phyloP scores from a whole-genome alignment of 2,113 vertebrate species.

The Carlito syrichta region DNA sequence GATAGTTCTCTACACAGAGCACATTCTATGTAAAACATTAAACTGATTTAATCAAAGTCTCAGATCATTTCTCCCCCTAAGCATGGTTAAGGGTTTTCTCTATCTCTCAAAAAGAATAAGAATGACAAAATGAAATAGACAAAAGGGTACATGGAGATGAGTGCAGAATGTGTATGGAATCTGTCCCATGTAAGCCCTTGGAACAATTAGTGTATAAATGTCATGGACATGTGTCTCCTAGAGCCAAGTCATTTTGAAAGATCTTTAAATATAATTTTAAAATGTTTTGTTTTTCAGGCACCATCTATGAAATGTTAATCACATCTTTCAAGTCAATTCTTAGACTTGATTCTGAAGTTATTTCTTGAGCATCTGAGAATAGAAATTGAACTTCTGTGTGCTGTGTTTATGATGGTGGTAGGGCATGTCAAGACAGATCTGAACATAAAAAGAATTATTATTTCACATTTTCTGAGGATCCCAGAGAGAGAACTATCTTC shows the following conservation, averaged over 20 bases:
- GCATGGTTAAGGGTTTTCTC: constrained; percentile 2
- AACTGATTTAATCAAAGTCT: background rate
- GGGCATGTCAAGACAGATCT: constrained; percentile 22
- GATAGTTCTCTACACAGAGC: background rate
- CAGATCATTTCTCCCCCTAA: background rate
- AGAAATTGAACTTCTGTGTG: constrained; percentile 21
- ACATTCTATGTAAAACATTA: background rate
- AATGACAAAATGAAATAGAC: background rate
- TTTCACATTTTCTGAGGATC: constrained; percentile 36
- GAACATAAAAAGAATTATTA: constrained; percentile 29
- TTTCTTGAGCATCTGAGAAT: constrained; percentile 27
- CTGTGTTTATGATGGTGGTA: background rate
- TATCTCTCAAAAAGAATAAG: background rate
- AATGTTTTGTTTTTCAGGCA: constrained; percentile 15
- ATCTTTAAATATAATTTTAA: constrained; percentile 5
- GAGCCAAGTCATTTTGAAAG: constrained; percentile 34
- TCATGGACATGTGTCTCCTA: background rate
- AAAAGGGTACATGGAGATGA: background rate
- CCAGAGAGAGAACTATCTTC: background rate
- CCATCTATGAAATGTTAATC: background rate
- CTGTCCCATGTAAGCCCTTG: background rate
- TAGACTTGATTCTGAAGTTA: constrained; percentile 44
- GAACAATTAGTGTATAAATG: background rate
- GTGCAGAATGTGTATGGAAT: background rate
- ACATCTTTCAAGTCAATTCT: constrained; percentile 24